phyloP scores from a whole-genome alignment of 2,113 vertebrate genomes.

The Urocolius indicus region DNA sequence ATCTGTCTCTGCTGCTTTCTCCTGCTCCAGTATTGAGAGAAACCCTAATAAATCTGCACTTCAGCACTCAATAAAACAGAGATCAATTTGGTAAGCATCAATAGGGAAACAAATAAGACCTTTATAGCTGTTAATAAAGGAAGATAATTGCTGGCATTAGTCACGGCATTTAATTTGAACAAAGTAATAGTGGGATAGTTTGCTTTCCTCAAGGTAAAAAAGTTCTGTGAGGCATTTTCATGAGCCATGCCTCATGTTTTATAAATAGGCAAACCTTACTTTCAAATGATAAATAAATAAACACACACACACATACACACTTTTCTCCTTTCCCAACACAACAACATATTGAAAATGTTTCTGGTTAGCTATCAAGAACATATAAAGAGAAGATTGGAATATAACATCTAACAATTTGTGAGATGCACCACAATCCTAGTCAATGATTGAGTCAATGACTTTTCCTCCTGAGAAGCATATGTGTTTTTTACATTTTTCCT shows the following conservation, averaged over 20 bases:
- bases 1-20: neutral
- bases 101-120: slow-evolving; percentile 59
- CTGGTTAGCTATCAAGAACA: neutral
- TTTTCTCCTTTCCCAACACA: neutral
- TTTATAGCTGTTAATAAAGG: slow-evolving; percentile 68
- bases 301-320: neutral
- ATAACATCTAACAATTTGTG: neutral
- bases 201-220: slow-evolving; percentile 52
- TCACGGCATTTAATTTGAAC: slow-evolving; percentile 61
- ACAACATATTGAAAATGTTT: neutral
- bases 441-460: too few species aligned
- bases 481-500: neutral
- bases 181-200: slow-evolving; percentile 1
- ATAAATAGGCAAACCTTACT: slow-evolving; percentile 19
- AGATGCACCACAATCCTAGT: neutral
- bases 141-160: slow-evolving; percentile 61
- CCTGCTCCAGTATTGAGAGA: neutral
- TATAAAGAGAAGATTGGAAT: neutral
- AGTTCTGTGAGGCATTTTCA: slow-evolving; percentile 54
- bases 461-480: neutral
- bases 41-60: slow-evolving; percentile 29
- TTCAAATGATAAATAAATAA: slow-evolving; percentile 14
- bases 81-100: slow-evolving; percentile 60
- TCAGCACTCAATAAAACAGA: slow-evolving; percentile 42
- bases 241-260: neutral